Base-by-base conservation (phyloP, 2,888 invertebrate species). In the Orchesellides sinensis region DNA sequence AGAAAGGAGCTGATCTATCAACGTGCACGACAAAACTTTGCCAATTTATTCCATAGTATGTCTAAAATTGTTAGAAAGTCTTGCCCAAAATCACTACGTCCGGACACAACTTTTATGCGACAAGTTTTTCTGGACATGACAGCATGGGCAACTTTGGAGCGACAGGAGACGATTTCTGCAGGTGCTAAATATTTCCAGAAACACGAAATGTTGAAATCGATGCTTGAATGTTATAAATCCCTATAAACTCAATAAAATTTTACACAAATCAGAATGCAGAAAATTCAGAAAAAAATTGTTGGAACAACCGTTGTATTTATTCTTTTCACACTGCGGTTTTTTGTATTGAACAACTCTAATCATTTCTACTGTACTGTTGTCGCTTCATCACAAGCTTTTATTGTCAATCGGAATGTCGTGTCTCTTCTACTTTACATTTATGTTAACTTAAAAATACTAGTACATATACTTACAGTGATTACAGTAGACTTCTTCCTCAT, bases 371-470 rank as follows among this genome's bases (percentile, higher is more conserved):
- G 29, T 49, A 14, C 17, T 29, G n/a, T 32, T 29, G 21, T 61
- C 10, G 47, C 25, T 23, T 66, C 66, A 66, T 66, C 47, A 66
- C 66, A 66, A 66, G 17, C 66, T 66, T 23, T 73, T 73, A 73
- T 73, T 73, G 73, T 73, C 73, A 47, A 25, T 52, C 29, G 73
- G 73, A 73, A 73, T 73, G 73, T 73, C 61, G 32, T 12, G 23
- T 35, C 19, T 10, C 25, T n/a, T n/a, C n/a, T n/a, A n/a, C n/a
- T n/a, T n/a, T n/a, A n/a, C n/a, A n/a, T n/a, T n/a, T n/a, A n/a
- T n/a, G n/a, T n/a, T n/a, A n/a, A n/a, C n/a, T 19, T n/a, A n/a
- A 35, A 47, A 27, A 27, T n/a, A 29, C 19, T 63, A 63, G 14
- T 56, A 21, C 19, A 6, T 56, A 56, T 12, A 10, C 49, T 59